These are phyloP conservation scores for Leptobrachium leishanense DNA, from an alignment of 2,113 vertebrate genomes.

Conservation along the genomic window DNA sequence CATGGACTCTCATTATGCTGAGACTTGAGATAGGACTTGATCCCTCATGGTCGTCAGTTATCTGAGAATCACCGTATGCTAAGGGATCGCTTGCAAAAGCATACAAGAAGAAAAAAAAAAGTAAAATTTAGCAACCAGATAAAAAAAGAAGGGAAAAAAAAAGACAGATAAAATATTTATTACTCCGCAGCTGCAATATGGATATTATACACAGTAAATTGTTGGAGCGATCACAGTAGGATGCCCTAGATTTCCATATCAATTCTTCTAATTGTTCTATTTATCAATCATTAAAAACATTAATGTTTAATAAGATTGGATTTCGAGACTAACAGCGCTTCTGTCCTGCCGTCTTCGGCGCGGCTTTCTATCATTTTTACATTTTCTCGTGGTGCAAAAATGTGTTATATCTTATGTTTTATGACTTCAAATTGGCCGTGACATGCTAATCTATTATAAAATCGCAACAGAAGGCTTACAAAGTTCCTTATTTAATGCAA, in stretches of 20 bases:
- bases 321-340: background rate
- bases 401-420: background rate
- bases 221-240: background rate
- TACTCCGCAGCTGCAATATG: background rate
- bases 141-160: background rate
- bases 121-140: no score
- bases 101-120: no score
- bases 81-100: no score
- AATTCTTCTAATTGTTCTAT: slow-evolving; percentile 7
- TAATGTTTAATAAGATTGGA: background rate
- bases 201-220: background rate
- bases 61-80: no score
- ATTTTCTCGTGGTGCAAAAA: background rate
- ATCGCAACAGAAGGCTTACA: background rate
- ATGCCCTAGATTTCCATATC: background rate
- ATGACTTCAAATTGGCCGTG: background rate
- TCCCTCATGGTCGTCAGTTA: background rate
- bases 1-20: no score
- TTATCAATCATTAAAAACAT: slow-evolving; percentile 11
- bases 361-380: background rate
- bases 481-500: background rate
- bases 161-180: background rate
- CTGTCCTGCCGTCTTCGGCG: background rate
- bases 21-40: background rate
- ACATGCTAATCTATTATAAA: background rate